Evolutionary conservation across 2,113 vertebrate genomes (phyloP).

Genomic region (Nicator chloris): DNA sequence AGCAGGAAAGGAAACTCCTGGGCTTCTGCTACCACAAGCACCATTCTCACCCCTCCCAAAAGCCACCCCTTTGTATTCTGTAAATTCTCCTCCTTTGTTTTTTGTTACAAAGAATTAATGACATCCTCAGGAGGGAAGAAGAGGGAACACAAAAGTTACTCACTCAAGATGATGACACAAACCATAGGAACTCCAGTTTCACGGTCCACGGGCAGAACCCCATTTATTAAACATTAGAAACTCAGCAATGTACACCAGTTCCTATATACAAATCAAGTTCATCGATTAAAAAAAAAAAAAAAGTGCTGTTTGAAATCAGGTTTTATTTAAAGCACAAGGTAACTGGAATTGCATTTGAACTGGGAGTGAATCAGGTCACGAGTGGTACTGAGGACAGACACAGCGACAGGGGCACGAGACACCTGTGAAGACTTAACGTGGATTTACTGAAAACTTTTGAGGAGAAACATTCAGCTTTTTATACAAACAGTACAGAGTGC

Average conservation of each 20-base stretch:
- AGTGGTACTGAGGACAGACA: neutral
- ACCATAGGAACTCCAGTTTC: neutral
- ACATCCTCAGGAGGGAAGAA: neutral
- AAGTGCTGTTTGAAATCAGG: constrained; percentile 52
- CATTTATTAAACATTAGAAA: constrained; percentile 70
- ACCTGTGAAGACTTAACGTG: neutral
- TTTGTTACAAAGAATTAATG: neutral
- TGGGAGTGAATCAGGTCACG: neutral
- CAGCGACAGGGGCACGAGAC: neutral
- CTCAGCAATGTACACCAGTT: constrained; percentile 52
- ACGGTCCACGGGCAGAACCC: neutral
- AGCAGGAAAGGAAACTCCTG: neutral
- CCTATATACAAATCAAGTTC: constrained; percentile 65
- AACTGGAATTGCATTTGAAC: constrained; percentile 1
- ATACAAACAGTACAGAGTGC: neutral
- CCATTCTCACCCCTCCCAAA: neutral
- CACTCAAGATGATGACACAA: neutral
- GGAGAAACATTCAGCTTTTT: neutral
- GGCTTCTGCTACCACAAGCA: neutral
- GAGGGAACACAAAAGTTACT: neutral
- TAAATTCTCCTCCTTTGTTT: neutral
- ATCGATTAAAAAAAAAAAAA: constrained; percentile 8
- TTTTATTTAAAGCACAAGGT: constrained; percentile 30
- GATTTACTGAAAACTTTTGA: neutral
- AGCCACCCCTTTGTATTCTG: neutral